A percentile compares a stretch with the other conserved stretches of the same genome.
Conservation (phyloP, 2,888 invertebrate species). For the Saturnia pavonia region DNA sequence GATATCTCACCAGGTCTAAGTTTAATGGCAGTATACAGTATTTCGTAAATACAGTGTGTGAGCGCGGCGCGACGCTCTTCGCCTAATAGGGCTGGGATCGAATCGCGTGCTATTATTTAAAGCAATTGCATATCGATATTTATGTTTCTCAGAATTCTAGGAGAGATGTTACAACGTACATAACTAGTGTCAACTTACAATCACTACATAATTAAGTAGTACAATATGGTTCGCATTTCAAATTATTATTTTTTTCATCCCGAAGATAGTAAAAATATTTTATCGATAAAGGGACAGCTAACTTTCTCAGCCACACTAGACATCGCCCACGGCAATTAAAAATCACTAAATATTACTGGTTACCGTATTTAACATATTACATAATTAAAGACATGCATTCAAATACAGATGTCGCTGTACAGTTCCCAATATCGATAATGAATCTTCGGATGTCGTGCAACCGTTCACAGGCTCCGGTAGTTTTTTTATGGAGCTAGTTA, state of each 20-base stretch:
- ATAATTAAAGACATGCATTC: not conserved
- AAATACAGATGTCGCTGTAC: not conserved
- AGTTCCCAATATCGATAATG: not conserved
- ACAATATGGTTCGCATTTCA: no score
- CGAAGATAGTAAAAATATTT: not conserved
- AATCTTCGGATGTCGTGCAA: not conserved
- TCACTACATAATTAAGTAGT: no score
- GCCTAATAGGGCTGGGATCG: conserved; percentile 22
- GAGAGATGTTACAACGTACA: no score
- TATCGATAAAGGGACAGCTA: not conserved
- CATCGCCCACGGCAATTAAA: not conserved
- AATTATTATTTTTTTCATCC: no score
- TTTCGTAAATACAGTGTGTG: not conserved
- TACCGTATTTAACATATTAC: not conserved
- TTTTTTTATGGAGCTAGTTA: not conserved
- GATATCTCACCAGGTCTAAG: conserved; percentile 16
- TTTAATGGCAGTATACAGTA: conserved; percentile 26
- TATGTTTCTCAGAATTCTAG: not conserved
- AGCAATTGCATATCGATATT: not conserved
- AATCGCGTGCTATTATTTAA: not conserved
- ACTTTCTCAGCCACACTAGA: not conserved
- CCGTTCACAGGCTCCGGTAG: not conserved
- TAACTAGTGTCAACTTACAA: no score
- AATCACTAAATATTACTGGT: not conserved
- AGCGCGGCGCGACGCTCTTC: conserved; percentile 8